Base-by-base conservation (phyloP, 2,797 vertebrate genomes). In the Microctenopoma stevenorrisi region DNA sequence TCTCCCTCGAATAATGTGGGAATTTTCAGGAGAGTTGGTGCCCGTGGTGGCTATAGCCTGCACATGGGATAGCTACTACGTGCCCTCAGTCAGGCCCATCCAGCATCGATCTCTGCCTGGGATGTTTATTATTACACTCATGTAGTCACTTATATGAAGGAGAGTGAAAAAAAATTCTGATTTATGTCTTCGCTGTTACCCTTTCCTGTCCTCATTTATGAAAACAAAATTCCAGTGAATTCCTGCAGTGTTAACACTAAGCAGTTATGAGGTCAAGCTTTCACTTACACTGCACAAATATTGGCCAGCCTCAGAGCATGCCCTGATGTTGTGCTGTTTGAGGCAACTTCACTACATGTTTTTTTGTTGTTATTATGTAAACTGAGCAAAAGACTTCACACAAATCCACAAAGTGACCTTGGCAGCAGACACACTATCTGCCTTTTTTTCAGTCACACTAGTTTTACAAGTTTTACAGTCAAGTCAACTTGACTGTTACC, bases 71-170 rank as follows among this genome's bases (percentile, higher is more conserved):
- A 79, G 72, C 59, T 73, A 80, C 77, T 93, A 94, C 91, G 92
- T 93, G 92, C 92, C 79, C 76, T 72, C 7, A 67, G 86, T 93
- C 93, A 94, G 89, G 88, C 81, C 87, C 87, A 81, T 89, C 86
- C 65, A 40, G 76, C 87, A 88, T 91, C 79, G 78, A 83, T 92
- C 92, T 89, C 80, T 83, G 81, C 68, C 85, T 60, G 57, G 64
- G 26, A 86, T 92, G 90, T 93, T 94, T 94, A 87, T 93, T 93
- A 90, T 92, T 91, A 86, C 85, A 85, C 88, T 78, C 78, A 83
- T 86, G 81, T 33, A 5, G 82, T 85, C 83, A 83, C 89, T 88
- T 84, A 88, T 84, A 90, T 84, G 83, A 62, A 73, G 54, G 70
- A 72, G 65, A 84, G 64, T 43, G 53, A 68, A 12, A 26, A 54